phyloP scores from a whole-genome alignment of 53 echinoderm and acorn worm species.

The Crossaster papposus region DNA sequence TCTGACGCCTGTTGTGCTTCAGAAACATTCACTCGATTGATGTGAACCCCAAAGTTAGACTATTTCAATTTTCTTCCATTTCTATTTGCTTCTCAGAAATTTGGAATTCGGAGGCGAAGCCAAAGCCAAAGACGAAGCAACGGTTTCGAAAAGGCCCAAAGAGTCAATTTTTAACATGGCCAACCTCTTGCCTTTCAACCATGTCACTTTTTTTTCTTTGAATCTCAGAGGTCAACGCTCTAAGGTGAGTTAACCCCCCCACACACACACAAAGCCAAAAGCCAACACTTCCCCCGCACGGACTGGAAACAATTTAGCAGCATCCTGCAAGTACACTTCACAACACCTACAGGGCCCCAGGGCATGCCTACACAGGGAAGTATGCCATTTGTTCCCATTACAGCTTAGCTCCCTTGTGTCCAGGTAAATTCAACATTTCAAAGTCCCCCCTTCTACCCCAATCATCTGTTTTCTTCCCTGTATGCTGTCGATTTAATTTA shows the following conservation, averaged over 20 bases:
- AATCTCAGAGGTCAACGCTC: slow-evolving; percentile 43
- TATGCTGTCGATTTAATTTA: neutral
- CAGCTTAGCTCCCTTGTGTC: slow-evolving; percentile 33
- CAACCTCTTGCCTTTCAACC: slow-evolving; percentile 29
- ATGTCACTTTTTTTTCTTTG: slow-evolving; percentile 37
- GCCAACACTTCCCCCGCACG: slow-evolving; percentile 45
- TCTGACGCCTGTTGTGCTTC: no score
- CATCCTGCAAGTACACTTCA: slow-evolving; percentile 60
- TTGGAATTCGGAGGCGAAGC: no score
- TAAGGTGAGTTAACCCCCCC: slow-evolving; percentile 45
- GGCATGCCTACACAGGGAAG: slow-evolving; percentile 49
- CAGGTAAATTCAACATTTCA: slow-evolving; percentile 45
- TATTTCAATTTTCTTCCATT: no score
- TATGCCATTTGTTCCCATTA: slow-evolving; percentile 57
- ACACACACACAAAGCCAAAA: slow-evolving; percentile 38
- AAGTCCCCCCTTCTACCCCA: neutral
- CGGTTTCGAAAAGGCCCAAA: no score
- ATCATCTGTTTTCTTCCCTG: neutral
- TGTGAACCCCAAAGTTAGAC: no score
- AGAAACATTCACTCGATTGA: no score
- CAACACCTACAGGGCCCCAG: slow-evolving; percentile 56
- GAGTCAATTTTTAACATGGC: neutral
- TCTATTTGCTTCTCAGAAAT: no score
- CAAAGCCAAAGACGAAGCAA: no score
- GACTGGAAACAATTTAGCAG: slow-evolving; percentile 57